phyloP scores from a whole-genome alignment of 2,797 vertebrate species.

The Gouania willdenowi region DNA sequence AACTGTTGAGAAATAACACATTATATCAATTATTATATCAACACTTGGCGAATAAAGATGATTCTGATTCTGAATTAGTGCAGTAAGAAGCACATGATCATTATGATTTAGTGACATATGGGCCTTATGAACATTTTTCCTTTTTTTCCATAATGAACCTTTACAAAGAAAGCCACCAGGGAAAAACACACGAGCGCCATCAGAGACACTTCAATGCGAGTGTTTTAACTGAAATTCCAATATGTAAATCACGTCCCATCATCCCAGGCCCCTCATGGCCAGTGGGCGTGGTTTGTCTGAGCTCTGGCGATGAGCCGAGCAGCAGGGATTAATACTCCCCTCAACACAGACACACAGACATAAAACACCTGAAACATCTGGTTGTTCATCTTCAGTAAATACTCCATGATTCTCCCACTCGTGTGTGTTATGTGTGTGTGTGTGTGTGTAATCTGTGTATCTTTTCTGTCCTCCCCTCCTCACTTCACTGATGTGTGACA shows the following conservation, averaged over 20 bases:
- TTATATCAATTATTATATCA: no score
- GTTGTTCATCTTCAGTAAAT: slow-evolving; percentile 28
- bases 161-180: slow-evolving; percentile 4
- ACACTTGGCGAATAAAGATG: no score
- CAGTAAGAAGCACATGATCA: no score
- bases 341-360: slow-evolving; percentile 35
- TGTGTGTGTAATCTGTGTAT: slow-evolving; percentile 19
- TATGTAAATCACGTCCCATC: slow-evolving; percentile 11
- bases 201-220: slow-evolving; percentile 3
- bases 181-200: neutral
- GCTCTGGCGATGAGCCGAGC: slow-evolving; percentile 6
- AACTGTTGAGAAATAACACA: no score
- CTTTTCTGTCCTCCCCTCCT: slow-evolving; percentile 17
- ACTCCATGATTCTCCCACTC: slow-evolving; percentile 16
- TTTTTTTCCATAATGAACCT: slow-evolving; percentile 17
- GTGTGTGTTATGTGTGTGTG: slow-evolving; percentile 3
- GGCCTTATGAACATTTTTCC: no score
- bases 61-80: no score
- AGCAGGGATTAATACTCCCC: slow-evolving; percentile 44
- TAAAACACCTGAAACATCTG: slow-evolving; percentile 61
- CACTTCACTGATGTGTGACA: slow-evolving; percentile 30
- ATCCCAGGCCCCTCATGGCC: slow-evolving; percentile 10
- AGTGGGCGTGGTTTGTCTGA: slow-evolving; percentile 23
- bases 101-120: no score
- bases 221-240: slow-evolving; percentile 3